Conservation (phyloP, 2,113 vertebrate species). For the Phainopepla nitens region DNA sequence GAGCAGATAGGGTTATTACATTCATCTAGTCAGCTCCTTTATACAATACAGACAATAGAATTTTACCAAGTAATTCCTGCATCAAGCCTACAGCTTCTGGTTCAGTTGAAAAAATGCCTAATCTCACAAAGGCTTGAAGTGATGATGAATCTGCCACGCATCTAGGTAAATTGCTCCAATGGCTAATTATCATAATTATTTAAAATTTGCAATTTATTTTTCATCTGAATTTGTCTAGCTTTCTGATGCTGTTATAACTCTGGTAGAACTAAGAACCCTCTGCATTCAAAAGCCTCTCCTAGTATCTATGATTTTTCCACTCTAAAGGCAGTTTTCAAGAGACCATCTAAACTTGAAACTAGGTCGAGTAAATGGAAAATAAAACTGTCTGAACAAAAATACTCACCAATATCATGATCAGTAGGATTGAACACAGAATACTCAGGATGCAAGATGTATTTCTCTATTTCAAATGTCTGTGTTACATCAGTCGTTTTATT, state of each 20-base stretch:
- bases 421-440: slow-evolving; percentile 85
- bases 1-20: slow-evolving; percentile 36
- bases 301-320: neutral
- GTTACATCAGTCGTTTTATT: slow-evolving; percentile 81
- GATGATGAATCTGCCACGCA: slow-evolving; percentile 39
- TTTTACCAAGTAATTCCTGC: slow-evolving; percentile 38
- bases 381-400: neutral
- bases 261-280: neutral
- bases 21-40: slow-evolving; percentile 39
- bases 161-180: slow-evolving; percentile 9
- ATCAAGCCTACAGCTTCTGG: slow-evolving; percentile 48
- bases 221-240: slow-evolving; percentile 39
- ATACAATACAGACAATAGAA: slow-evolving; percentile 39
- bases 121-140: slow-evolving; percentile 25
- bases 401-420: slow-evolving; percentile 89
- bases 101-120: slow-evolving; percentile 26
- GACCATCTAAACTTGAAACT: neutral
- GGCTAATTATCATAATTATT: slow-evolving; percentile 48
- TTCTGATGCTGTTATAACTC: neutral
- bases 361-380: neutral
- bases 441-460: slow-evolving; percentile 79
- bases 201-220: slow-evolving; percentile 48
- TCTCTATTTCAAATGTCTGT: slow-evolving; percentile 80
- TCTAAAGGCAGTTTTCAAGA: neutral
- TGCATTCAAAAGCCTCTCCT: neutral